phyloP scores from a whole-genome alignment of 2,113 vertebrate genomes.

The Tachysurus fulvidraco region DNA sequence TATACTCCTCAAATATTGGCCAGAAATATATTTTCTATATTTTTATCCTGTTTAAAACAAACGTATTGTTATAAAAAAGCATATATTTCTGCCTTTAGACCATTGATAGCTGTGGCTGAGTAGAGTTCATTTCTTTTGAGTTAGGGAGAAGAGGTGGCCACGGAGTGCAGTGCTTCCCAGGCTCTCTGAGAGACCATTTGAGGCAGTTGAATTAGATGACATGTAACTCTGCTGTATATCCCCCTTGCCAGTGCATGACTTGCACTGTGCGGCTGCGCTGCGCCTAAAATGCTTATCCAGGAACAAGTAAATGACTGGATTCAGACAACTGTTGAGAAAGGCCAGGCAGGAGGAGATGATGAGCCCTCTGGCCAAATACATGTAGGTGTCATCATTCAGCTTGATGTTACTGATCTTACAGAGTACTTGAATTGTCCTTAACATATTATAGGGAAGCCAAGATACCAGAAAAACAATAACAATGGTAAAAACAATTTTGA shows the following conservation, averaged over 20 bases:
- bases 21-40: no score
- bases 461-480: constrained; percentile 78
- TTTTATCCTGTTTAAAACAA: not conserved
- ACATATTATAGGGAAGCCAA: constrained; percentile 83
- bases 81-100: not conserved
- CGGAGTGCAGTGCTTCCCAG: constrained; percentile 52
- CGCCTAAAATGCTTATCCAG: constrained; percentile 79
- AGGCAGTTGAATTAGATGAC: constrained; percentile 59
- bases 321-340: constrained; percentile 84
- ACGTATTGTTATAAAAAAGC: not conserved
- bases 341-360: constrained; percentile 77
- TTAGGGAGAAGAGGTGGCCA: constrained; percentile 49
- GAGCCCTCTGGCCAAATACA: constrained; percentile 65
- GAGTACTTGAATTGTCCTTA: constrained; percentile 69
- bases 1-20: not conserved
- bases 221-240: not conserved
- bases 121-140: constrained; percentile 38
- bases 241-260: constrained; percentile 47
- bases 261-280: constrained; percentile 48
- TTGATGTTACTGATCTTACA: constrained; percentile 36
- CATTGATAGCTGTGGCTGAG: not conserved
- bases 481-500: constrained; percentile 81
- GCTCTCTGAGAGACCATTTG: constrained; percentile 63
- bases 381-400: constrained; percentile 49
- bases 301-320: constrained; percentile 81